These are phyloP conservation scores for Ridgeia piscesae DNA, from an alignment of 1,140 invertebrate genomes.

Conservation along the genomic window DNA sequence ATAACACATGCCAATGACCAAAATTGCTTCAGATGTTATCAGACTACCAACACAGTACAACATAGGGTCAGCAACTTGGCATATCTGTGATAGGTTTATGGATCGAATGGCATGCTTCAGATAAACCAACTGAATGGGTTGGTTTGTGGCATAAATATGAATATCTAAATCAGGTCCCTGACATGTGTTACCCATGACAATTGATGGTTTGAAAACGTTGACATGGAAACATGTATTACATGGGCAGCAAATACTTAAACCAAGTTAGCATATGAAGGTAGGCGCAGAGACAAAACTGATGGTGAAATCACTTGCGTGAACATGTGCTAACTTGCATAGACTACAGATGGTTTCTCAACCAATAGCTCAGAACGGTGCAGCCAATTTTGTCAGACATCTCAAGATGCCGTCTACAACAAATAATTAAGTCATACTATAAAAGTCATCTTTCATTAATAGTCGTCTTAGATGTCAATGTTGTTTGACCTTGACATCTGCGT, in stretches of 20 bases:
- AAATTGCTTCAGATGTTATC: neutral
- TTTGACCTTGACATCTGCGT: neutral
- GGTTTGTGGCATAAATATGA: neutral
- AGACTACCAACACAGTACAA: neutral
- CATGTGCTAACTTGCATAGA: neutral
- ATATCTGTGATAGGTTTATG: neutral
- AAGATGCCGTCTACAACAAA: neutral
- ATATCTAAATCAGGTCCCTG: neutral
- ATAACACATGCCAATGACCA: neutral
- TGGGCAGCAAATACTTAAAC: neutral
- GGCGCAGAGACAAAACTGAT: neutral
- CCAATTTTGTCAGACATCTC: neutral
- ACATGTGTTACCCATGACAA: neutral
- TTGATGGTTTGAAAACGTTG: neutral
- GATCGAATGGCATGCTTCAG: neutral
- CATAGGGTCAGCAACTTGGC: neutral
- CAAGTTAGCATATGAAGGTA: neutral
- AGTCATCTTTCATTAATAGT: neutral
- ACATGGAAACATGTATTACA: neutral
- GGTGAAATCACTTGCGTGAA: neutral
- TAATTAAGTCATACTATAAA: neutral
- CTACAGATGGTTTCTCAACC: neutral
- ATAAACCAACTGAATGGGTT: neutral
- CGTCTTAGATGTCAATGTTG: neutral
- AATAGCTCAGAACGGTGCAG: neutral